Conservation (phyloP, 2,888 invertebrate species). For the Agrilus cyanescens region DNA sequence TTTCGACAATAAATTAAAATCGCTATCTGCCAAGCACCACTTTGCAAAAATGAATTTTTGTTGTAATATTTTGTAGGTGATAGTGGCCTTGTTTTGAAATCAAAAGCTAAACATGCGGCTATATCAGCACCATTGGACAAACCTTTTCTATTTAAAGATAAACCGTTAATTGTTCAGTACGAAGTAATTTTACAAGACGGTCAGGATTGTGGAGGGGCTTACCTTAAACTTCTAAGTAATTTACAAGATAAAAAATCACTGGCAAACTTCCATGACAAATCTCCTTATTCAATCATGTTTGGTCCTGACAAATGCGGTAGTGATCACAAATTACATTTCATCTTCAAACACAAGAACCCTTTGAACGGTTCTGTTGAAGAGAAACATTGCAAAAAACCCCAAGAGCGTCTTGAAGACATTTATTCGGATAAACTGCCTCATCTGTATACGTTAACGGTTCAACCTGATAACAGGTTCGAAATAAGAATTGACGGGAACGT, state of each 20-base stretch:
- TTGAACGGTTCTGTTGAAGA: slow-evolving; percentile 79
- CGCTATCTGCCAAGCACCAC: too few species aligned
- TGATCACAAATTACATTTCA: slow-evolving; percentile 84
- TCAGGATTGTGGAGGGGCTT: slow-evolving; percentile 97
- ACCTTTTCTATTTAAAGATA: slow-evolving; percentile 72
- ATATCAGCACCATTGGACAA: slow-evolving; percentile 66
- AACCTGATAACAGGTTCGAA: slow-evolving; percentile 69
- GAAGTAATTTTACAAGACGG: slow-evolving; percentile 78
- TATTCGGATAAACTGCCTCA: slow-evolving; percentile 91
- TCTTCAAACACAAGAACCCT: slow-evolving; percentile 93
- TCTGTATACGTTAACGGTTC: slow-evolving; percentile 67
- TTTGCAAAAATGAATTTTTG: too few species aligned
- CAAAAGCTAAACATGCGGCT: slow-evolving; percentile 94
- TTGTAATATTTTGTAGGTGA: slow-evolving; percentile 55
- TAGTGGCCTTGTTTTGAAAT: slow-evolving; percentile 76
- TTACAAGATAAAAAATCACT: slow-evolving; percentile 59
- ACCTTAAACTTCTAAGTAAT: slow-evolving; percentile 81
- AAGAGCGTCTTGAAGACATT: slow-evolving; percentile 68
- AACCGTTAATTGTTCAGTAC: slow-evolving; percentile 84
- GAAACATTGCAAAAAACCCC: slow-evolving; percentile 91
- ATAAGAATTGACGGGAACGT: slow-evolving; percentile 74
- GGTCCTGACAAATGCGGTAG: slow-evolving; percentile 99
- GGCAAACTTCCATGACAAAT: slow-evolving; percentile 83
- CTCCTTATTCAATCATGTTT: slow-evolving; percentile 98
- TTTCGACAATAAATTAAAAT: too few species aligned